Conservation (phyloP, 2,797 vertebrate genomes). For the Xiphorhynchus erythropygius region DNA sequence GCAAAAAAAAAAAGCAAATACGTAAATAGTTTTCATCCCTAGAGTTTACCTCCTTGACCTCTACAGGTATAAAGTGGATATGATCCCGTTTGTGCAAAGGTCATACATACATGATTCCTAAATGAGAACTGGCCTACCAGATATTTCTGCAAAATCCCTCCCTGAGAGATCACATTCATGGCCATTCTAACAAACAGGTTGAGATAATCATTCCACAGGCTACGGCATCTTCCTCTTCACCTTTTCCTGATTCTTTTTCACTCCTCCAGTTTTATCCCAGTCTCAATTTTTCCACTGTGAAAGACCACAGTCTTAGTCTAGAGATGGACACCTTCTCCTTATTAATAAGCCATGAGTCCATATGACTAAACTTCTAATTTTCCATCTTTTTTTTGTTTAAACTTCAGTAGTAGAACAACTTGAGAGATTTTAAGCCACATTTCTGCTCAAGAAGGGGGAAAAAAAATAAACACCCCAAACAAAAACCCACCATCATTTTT, state of each 20-base stretch:
- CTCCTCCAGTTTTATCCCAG: background rate
- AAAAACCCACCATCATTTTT: background rate
- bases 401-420: background rate
- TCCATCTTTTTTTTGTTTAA: background rate
- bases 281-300: background rate
- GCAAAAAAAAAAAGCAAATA: background rate
- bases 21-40: background rate
- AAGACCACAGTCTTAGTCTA: background rate
- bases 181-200: background rate
- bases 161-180: background rate
- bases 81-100: background rate
- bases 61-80: background rate
- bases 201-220: background rate
- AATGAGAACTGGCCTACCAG: background rate
- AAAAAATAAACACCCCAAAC: background rate
- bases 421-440: background rate
- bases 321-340: background rate
- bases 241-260: background rate
- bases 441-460: background rate
- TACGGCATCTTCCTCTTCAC: background rate
- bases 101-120: rapidly evolving
- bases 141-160: background rate
- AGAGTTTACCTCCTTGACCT: background rate
- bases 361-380: background rate
- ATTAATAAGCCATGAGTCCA: background rate